These are phyloP conservation scores for Ophion slaviceki DNA, from an alignment of 2,888 invertebrate genomes.

Conservation along the genomic window DNA sequence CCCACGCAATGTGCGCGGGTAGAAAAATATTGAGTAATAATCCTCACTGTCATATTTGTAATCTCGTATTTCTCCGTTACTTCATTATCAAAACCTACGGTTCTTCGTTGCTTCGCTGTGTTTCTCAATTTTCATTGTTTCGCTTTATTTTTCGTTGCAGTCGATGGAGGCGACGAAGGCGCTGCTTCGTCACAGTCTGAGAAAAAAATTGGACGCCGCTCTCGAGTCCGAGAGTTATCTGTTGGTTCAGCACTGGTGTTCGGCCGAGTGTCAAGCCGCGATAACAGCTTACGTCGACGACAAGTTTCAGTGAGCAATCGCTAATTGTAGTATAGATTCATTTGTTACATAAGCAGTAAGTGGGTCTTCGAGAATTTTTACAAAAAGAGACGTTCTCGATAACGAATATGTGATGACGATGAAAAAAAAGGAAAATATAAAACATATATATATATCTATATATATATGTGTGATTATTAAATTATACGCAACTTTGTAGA, in stretches of 20 bases:
- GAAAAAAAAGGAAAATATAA: neutral
- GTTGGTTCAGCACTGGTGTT: conserved; percentile 90
- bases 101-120: neutral
- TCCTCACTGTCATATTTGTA: conserved; percentile 51
- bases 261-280: conserved; percentile 88
- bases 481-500: conserved; percentile 41
- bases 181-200: conserved; percentile 86
- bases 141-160: conserved; percentile 84
- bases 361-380: conserved; percentile 47
- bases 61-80: conserved; percentile 1
- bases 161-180: conserved; percentile 87
- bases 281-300: conserved; percentile 81
- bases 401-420: conserved; percentile 8
- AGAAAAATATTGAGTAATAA: conserved; percentile 61
- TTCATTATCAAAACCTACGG: neutral
- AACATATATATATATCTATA: conserved; percentile 2
- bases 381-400: conserved; percentile 12
- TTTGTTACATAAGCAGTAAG: conserved; percentile 46
- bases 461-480: conserved; percentile 21
- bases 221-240: conserved; percentile 89
- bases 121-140: conserved; percentile 1
- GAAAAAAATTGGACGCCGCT: conserved; percentile 85
- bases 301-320: conserved; percentile 74
- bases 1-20: conserved; percentile 61
- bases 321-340: conserved; percentile 49